Evolutionary conservation across 2,797 vertebrate species (phyloP).

Genomic region (Syndactyla subalaris): DNA sequence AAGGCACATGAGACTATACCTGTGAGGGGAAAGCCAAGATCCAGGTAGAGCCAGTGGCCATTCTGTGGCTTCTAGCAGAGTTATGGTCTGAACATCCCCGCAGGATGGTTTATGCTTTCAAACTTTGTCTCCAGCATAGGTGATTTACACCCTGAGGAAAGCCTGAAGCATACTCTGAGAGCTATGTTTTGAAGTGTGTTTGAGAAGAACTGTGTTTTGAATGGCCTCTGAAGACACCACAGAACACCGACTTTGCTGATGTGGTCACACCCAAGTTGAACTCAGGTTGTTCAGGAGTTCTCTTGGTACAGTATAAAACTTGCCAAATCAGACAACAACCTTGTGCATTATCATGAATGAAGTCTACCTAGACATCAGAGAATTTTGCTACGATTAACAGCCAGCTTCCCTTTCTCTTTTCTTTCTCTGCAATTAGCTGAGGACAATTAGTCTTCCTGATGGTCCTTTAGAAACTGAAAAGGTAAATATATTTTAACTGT

Average conservation of each 20-base stretch:
- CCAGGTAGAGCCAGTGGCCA: accelerated
- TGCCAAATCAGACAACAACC: background rate
- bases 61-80: background rate
- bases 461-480: background rate
- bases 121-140: background rate
- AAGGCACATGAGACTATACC: background rate
- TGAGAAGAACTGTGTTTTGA: background rate
- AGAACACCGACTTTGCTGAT: background rate
- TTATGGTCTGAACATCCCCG: background rate
- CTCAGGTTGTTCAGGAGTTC: background rate
- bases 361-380: background rate
- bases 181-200: background rate
- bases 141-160: background rate
- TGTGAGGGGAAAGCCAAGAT: background rate
- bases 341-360: background rate
- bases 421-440: background rate
- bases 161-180: background rate
- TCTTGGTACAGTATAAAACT: background rate
- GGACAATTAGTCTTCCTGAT: background rate
- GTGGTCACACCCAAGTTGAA: background rate
- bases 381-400: background rate
- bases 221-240: background rate
- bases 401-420: background rate
- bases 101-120: background rate
- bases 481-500: background rate